A percentile compares a stretch with the other conserved stretches of the same genome.
phyloP scores from a whole-genome alignment of 2,113 vertebrate genomes.

The Chloropsis hardwickii region DNA sequence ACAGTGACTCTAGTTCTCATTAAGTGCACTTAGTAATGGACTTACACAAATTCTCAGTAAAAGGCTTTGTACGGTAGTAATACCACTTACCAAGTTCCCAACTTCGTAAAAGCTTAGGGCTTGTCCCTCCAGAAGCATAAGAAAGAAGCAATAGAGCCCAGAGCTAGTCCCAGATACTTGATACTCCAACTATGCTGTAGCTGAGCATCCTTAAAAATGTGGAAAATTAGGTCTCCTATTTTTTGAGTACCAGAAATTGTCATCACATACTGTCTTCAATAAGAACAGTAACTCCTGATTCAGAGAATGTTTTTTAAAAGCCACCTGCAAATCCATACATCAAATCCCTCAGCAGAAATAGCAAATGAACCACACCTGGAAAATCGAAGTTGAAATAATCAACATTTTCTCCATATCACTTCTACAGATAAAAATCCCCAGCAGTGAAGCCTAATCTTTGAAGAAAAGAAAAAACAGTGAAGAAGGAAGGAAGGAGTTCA shows the following conservation, averaged over 20 bases:
- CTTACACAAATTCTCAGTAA: neutral
- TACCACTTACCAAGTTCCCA: neutral
- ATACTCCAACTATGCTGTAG: neutral
- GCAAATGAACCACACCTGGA: neutral
- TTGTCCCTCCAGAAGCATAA: neutral
- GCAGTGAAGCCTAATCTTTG: neutral
- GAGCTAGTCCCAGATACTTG: neutral
- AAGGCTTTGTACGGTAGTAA: neutral
- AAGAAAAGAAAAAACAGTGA: neutral
- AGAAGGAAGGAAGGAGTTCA: neutral
- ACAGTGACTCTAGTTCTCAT: neutral
- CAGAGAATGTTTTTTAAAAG: neutral
- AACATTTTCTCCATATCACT: neutral
- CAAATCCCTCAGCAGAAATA: neutral
- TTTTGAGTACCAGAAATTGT: neutral
- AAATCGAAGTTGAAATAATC: neutral
- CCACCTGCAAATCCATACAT: neutral
- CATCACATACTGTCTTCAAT: neutral
- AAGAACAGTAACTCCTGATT: neutral
- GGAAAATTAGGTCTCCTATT: neutral
- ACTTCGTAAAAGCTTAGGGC: neutral
- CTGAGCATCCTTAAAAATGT: neutral
- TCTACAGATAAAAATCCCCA: neutral
- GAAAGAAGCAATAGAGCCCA: neutral
- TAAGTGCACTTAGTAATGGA: neutral